Evolutionary conservation across 2,888 invertebrate species (phyloP).

Genomic region (Thalpophila matura): DNA sequence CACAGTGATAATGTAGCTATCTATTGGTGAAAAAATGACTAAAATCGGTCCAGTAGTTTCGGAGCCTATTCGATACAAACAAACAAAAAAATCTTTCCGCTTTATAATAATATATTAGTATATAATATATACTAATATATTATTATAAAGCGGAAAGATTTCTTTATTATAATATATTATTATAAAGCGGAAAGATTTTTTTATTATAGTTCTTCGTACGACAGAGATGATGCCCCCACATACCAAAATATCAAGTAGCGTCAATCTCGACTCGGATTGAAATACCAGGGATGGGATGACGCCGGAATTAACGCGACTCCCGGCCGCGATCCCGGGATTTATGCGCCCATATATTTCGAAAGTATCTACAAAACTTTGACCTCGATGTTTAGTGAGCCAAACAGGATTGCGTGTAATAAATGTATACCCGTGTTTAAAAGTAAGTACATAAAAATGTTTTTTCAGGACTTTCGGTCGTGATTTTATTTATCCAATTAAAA

Average conservation of each 20-base stretch:
- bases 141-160: too few species aligned
- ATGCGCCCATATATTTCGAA: constrained; percentile 35
- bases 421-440: neutral
- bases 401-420: constrained; percentile 3
- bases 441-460: neutral
- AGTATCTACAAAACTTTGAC: constrained; percentile 19
- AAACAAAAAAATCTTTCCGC: too few species aligned
- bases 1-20: too few species aligned
- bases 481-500: constrained; percentile 4
- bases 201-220: too few species aligned
- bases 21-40: too few species aligned
- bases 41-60: too few species aligned
- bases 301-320: constrained; percentile 45
- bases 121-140: too few species aligned
- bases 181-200: too few species aligned
- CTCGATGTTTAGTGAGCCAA: constrained; percentile 13
- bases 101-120: too few species aligned
- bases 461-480: neutral
- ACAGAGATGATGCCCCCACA: too few species aligned
- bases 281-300: constrained; percentile 46
- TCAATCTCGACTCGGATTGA: constrained; percentile 18
- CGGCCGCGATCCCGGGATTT: constrained; percentile 56
- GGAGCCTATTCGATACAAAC: too few species aligned
- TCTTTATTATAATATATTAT: too few species aligned
- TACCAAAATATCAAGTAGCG: constrained; percentile 21